A percentile compares a stretch with the other conserved stretches of the same genome.
phyloP scores from a whole-genome alignment of 2,888 invertebrate genomes.

The Lasius platythorax region DNA sequence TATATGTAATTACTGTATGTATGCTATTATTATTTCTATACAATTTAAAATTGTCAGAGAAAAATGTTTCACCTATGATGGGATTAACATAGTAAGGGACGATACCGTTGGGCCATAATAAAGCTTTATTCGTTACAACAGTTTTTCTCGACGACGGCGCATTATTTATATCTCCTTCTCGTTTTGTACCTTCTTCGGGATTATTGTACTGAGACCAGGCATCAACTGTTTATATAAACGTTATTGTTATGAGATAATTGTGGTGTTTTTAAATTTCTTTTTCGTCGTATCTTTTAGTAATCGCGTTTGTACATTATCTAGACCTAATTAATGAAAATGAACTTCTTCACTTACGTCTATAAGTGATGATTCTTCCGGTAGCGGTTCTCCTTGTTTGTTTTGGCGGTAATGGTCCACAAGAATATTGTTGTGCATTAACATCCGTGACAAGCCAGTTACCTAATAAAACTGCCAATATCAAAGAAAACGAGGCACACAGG shows the following conservation, averaged over 20 bases:
- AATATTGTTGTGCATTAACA: background rate
- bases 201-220: constrained; percentile 27
- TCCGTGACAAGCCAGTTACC: background rate
- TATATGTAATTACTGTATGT: background rate
- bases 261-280: background rate
- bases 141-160: background rate
- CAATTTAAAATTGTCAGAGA: background rate
- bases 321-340: background rate
- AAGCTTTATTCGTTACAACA: background rate
- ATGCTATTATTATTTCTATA: background rate
- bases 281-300: background rate
- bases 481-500: background rate
- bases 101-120: constrained; percentile 26
- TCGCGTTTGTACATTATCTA: background rate
- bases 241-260: background rate
- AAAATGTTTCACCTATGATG: constrained; percentile 13
- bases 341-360: constrained; percentile 25
- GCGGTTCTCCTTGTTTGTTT: background rate
- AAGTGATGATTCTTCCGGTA: background rate
- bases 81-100: constrained; percentile 7
- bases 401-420: too few relatives aligned
- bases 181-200: constrained; percentile 13
- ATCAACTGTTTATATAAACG: constrained; percentile 13
- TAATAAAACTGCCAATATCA: background rate
- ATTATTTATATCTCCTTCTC: constrained; percentile 5